These are phyloP conservation scores for Stigmatopora nigra DNA, from an alignment of 2,113 vertebrate species.

Conservation along the genomic window DNA sequence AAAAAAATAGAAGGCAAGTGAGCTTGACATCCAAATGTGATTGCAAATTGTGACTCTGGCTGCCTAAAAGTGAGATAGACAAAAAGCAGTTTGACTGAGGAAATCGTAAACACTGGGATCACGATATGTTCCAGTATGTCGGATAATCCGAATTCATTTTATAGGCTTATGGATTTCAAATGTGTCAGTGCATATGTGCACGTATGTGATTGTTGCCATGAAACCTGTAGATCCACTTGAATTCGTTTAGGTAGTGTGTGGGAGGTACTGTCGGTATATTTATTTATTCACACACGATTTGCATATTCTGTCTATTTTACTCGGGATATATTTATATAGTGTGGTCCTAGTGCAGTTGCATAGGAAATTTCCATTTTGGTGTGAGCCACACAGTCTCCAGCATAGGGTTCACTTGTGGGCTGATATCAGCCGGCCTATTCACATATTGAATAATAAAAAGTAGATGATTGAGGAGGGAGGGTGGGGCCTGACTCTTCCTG, in stretches of 20 bases:
- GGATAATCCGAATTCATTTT: no score
- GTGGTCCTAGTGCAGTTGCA: no score
- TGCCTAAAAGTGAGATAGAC: constrained; percentile 6
- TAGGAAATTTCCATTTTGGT: no score
- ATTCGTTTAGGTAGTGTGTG: not conserved
- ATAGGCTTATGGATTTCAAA: not conserved
- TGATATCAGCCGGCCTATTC: no score
- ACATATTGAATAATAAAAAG: no score
- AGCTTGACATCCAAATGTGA: constrained; percentile 29
- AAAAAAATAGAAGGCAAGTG: constrained; percentile 15
- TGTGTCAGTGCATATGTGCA: not conserved
- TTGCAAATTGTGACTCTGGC: constrained; percentile 31
- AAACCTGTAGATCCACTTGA: not conserved
- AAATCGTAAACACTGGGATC: not conserved
- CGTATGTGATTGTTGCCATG: not conserved
- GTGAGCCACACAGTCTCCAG: no score
- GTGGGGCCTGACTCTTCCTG: no score
- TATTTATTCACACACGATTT: no score
- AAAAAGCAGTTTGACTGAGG: constrained; percentile 5
- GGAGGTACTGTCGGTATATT: not conserved
- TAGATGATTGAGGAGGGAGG: no score
- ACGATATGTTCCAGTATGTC: not conserved
- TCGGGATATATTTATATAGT: no score
- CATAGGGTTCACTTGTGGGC: no score
- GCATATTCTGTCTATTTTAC: no score